Conservation (phyloP, 2,113 vertebrate genomes). For the Salvator merianae region DNA sequence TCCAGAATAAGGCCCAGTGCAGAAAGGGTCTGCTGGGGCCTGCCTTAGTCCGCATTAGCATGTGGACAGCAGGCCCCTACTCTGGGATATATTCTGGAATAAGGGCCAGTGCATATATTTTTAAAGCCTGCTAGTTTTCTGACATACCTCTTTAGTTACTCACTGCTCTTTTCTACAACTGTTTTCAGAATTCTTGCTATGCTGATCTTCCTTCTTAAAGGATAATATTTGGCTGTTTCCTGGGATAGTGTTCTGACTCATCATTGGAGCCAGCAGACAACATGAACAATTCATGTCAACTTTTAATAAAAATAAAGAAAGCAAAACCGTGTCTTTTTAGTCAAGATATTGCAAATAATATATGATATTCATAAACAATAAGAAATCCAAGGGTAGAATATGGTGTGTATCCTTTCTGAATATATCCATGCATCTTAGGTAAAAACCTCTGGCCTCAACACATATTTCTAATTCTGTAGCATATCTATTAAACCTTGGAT, state of each 20-base stretch:
- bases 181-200: background rate
- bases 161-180: background rate
- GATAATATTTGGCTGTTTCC: background rate
- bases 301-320: background rate
- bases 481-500: background rate
- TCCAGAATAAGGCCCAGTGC: too few relatives aligned
- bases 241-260: background rate
- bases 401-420: background rate
- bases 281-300: background rate
- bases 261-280: background rate
- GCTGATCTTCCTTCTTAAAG: background rate
- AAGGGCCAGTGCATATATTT: background rate
- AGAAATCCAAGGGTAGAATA: too few relatives aligned
- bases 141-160: background rate
- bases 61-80: too few relatives aligned
- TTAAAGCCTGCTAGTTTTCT: background rate
- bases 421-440: too few relatives aligned
- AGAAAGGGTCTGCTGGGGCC: too few relatives aligned
- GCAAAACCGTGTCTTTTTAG: too few relatives aligned
- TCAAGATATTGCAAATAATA: too few relatives aligned
- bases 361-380: too few relatives aligned
- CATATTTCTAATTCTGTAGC: background rate
- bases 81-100: too few relatives aligned
- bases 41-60: too few relatives aligned
- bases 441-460: background rate